These are phyloP conservation scores for Trachelus tabidus DNA, from an alignment of 2,888 invertebrate species.

Conservation along the genomic window DNA sequence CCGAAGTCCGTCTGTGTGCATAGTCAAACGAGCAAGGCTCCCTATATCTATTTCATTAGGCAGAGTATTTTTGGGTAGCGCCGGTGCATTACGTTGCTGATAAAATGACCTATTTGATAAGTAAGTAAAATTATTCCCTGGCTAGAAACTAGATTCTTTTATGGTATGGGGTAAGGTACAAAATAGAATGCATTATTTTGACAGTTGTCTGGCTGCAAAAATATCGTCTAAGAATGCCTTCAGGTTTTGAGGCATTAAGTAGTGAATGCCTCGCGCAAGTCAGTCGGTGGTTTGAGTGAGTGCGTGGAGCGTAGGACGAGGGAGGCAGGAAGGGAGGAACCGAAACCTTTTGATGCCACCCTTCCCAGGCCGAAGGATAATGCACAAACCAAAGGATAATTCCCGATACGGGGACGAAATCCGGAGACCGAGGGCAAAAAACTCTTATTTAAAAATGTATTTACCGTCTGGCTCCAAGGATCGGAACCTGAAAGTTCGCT, in stretches of 20 bases:
- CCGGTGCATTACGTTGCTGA: neutral
- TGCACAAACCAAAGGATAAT: conserved; percentile 65
- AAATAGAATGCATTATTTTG: neutral
- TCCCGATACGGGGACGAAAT: conserved; percentile 64
- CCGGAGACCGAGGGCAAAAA: conserved; percentile 55
- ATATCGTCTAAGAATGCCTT: conserved; percentile 27
- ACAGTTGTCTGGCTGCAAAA: neutral
- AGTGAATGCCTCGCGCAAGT: conserved; percentile 56
- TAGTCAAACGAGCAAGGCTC: neutral
- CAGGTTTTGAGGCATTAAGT: conserved; percentile 51
- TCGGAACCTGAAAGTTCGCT: conserved; percentile 28
- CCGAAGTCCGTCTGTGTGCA: neutral
- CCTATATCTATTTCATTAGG: neutral
- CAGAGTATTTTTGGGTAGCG: neutral
- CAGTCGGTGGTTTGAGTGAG: conserved; percentile 54
- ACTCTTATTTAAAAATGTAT: conserved; percentile 66
- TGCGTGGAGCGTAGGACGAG: conserved; percentile 27
- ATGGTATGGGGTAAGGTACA: neutral
- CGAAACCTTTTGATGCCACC: conserved; percentile 57
- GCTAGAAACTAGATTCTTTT: neutral
- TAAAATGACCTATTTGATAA: too few species aligned
- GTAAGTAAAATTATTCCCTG: neutral
- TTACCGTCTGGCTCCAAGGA: conserved; percentile 55
- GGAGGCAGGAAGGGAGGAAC: conserved; percentile 30
- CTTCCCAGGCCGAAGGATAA: conserved; percentile 57